Conservation (phyloP, 1,140 invertebrate species). For the Camponotus vicinus region DNA sequence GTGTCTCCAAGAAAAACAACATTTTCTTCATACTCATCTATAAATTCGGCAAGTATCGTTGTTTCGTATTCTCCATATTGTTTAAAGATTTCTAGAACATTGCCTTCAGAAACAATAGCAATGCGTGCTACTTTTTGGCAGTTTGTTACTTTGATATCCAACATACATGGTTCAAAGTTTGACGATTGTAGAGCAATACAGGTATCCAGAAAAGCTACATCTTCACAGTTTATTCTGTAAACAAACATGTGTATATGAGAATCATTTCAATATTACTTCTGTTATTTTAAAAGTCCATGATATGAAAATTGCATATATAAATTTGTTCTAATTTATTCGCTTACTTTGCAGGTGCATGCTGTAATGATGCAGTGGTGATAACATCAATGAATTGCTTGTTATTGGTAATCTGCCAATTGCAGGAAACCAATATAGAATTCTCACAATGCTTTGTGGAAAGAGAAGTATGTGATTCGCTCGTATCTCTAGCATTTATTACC, state of each 20-base stretch:
- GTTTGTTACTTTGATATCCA: constrained; percentile 81
- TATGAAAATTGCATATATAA: neutral
- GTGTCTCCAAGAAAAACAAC: constrained; percentile 80
- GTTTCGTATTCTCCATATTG: constrained; percentile 84
- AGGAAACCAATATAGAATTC: constrained; percentile 69
- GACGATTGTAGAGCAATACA: constrained; percentile 78
- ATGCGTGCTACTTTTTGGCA: constrained; percentile 80
- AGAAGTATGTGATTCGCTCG: neutral
- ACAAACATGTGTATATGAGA: constrained; percentile 50
- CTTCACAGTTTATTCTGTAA: constrained; percentile 77
- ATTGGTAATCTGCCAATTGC: constrained; percentile 79
- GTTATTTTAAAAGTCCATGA: neutral
- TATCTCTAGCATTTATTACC: neutral
- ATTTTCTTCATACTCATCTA: constrained; percentile 83
- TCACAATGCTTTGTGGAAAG: neutral
- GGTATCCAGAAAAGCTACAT: constrained; percentile 79
- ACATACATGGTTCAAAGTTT: constrained; percentile 76
- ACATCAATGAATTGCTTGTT: constrained; percentile 74
- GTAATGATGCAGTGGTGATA: constrained; percentile 67
- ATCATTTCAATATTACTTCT: constrained; percentile 1
- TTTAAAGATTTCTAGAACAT: constrained; percentile 85
- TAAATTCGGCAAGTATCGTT: constrained; percentile 82
- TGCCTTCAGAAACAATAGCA: constrained; percentile 82
- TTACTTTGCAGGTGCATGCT: constrained; percentile 73
- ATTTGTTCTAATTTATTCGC: neutral